Percentiles rank a stretch among this genome's conserved stretches.
Evolutionary conservation across 2,797 vertebrate genomes (phyloP).

Genomic region (Phrynocephalus forsythii): DNA sequence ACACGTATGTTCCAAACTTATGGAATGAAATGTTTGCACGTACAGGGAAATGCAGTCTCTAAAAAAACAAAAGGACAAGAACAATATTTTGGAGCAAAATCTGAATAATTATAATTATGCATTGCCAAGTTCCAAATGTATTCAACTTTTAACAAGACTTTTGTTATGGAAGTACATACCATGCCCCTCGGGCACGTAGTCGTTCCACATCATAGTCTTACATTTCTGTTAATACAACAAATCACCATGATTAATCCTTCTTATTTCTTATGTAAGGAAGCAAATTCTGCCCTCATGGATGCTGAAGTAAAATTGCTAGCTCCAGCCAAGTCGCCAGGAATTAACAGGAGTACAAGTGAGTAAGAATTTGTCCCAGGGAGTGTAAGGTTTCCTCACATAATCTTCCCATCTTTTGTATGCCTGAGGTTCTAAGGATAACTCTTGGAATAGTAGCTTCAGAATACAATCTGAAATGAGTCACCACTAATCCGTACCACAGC

Average conservation of each 20-base stretch:
- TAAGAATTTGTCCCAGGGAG: slow-evolving; percentile 15
- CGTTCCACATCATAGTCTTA: slow-evolving; percentile 1
- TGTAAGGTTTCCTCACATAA: slow-evolving; percentile 14
- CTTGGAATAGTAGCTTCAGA: slow-evolving; percentile 1
- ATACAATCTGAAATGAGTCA: slow-evolving; percentile 1
- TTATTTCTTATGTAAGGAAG: slow-evolving; percentile 33
- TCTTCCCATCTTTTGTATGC: background rate
- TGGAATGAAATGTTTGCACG: background rate
- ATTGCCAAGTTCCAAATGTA: background rate
- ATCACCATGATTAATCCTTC: slow-evolving; percentile 19
- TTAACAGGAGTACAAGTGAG: background rate
- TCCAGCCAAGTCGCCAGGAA: background rate
- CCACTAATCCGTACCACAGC: slow-evolving; percentile 11
- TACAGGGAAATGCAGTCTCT: background rate
- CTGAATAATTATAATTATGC: background rate
- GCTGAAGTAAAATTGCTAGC: background rate
- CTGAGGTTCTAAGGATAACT: slow-evolving; percentile 22
- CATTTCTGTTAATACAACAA: slow-evolving; percentile 23
- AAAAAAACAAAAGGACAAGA: accelerated
- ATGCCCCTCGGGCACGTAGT: background rate
- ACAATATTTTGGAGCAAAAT: background rate
- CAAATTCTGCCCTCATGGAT: slow-evolving; percentile 17
- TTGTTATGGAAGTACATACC: slow-evolving; percentile 12
- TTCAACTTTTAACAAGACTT: slow-evolving; percentile 20
- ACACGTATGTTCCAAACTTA: too few relatives aligned